Evolutionary conservation across 1,140 invertebrate genomes (phyloP), one percentile per base, ranked within the genome.

Genomic region (Tetragonula clypearis): DNA sequence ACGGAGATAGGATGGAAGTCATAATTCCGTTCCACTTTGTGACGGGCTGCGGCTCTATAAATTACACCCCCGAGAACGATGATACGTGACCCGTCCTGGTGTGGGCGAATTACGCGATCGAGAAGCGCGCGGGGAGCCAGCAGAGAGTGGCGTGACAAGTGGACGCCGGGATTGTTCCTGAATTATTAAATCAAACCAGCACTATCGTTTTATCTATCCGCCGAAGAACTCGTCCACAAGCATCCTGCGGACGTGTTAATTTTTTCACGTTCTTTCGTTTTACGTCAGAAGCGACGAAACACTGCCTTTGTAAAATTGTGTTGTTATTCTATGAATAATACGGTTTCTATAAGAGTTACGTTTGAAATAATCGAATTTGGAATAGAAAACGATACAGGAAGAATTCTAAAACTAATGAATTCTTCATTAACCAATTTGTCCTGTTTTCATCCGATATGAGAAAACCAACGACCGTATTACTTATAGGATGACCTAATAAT

Each of bases 121-220:
- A 84, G 86, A 88, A 86, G 78, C 58, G 72, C 77, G 77, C 75
- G 75, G 78, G 87, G 49, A 55, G 79, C 74, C 78, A 81, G 60
- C 79, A 21, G 53, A 49, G 21, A 86, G 69, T 90, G 82, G 88
- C 89, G 89, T 90, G 89, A 90, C 89, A 86, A 88, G 87, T 84
- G 86, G 75, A 78, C 76, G 81, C 86, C 71, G 55, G 82, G 76
- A 90, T 90, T 84, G 74, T 90, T 86, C n/a, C 66, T 90, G 89
- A 90, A 90, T 90, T 90, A 90, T 90, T 88, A 87, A 90, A 90
- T 90, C 82, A 75, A 83, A 90, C 21, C 72, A 58, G 77, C 73
- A 58, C 17, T 90, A 88, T 85, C 79, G 78, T 30, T 62, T 26
- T n/a, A 87, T 87, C 79, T 80, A 60, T 23, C 41, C 68, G 49